A percentile compares a stretch with the other conserved stretches of the same genome.
Evolutionary conservation across 2,888 invertebrate species (phyloP).

Genomic region (Drosophila antonietae): DNA sequence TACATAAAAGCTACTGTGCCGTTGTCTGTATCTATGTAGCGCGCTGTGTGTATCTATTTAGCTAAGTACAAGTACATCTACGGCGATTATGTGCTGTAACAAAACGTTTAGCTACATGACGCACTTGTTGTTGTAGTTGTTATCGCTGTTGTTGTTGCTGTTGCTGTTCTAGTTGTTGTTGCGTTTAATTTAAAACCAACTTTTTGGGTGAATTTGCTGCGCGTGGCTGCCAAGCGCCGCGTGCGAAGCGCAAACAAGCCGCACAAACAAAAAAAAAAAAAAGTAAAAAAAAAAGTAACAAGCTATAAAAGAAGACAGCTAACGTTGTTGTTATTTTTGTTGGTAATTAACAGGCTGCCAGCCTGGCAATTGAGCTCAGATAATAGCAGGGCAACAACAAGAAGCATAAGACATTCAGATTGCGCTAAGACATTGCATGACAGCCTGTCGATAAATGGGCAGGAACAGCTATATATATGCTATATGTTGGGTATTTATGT

Average conservation of each 20-base stretch:
- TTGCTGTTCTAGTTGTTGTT: conserved; percentile 15
- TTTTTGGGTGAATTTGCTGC: conserved; percentile 66
- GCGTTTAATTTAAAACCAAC: conserved; percentile 65
- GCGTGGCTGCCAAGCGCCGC: conserved; percentile 74
- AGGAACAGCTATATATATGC: conserved; percentile 1
- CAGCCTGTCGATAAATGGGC: conserved; percentile 41
- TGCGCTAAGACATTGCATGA: conserved; percentile 51
- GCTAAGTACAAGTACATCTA: conserved; percentile 47
- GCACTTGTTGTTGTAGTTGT: conserved; percentile 33
- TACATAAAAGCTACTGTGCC: conserved; percentile 19
- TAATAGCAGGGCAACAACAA: conserved; percentile 23
- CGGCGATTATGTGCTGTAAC: conserved; percentile 71
- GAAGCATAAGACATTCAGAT: conserved; percentile 11
- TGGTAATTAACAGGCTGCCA: conserved; percentile 67
- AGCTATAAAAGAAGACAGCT: conserved; percentile 37
- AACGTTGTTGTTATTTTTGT: conserved; percentile 47
- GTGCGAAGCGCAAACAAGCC: conserved; percentile 63
- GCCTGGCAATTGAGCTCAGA: conserved; percentile 44
- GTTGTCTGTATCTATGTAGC: conserved; percentile 22
- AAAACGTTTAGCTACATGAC: conserved; percentile 76
- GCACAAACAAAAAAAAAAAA: neutral
- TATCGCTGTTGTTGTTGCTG: conserved; percentile 22
- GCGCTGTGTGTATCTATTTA: conserved; percentile 35
- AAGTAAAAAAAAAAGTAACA: conserved; percentile 12
- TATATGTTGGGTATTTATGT: conserved; percentile 3